phyloP scores from a whole-genome alignment of 2,113 vertebrate genomes.

The Cephalopterus ornatus region DNA sequence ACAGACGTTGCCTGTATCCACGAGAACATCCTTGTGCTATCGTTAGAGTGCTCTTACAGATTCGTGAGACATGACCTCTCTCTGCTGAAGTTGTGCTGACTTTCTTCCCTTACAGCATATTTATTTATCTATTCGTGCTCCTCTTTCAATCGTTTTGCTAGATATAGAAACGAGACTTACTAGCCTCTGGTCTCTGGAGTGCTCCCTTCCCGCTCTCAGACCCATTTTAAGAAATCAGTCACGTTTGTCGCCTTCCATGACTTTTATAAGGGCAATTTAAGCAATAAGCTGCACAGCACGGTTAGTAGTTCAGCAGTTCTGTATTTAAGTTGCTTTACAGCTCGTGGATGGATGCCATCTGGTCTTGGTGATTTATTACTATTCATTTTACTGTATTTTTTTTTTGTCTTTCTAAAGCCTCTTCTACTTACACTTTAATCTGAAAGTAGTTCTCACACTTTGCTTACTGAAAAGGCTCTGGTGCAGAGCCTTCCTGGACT shows the following conservation, averaged over 20 bases:
- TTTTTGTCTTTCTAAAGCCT: not conserved
- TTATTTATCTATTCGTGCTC: not conserved
- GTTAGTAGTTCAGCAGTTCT: slow-evolving; percentile 17
- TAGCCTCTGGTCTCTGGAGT: not conserved
- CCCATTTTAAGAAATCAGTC: slow-evolving; percentile 5
- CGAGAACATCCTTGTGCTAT: not conserved
- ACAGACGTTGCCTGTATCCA: not conserved
- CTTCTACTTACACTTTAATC: not conserved
- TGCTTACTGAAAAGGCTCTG: not conserved
- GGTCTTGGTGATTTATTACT: slow-evolving; percentile 57
- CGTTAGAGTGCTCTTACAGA: not conserved
- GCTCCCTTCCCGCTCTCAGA: not conserved
- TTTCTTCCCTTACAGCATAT: not conserved
- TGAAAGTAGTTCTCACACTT: not conserved
- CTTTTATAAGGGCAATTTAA: slow-evolving; percentile 54
- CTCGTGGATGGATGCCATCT: slow-evolving; percentile 45
- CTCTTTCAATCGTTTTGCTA: not conserved
- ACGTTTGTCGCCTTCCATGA: not conserved
- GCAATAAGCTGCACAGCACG: slow-evolving; percentile 23
- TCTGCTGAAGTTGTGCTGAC: not conserved
- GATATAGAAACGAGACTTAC: not conserved
- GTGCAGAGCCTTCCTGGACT: not conserved
- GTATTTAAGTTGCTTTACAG: slow-evolving; percentile 42
- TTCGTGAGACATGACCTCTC: not conserved
- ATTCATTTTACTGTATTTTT: slow-evolving; percentile 14